Evolutionary conservation across 2,888 invertebrate genomes (phyloP), one percentile per base, ranked within the genome.

Genomic region (Teleiodes luculella): DNA sequence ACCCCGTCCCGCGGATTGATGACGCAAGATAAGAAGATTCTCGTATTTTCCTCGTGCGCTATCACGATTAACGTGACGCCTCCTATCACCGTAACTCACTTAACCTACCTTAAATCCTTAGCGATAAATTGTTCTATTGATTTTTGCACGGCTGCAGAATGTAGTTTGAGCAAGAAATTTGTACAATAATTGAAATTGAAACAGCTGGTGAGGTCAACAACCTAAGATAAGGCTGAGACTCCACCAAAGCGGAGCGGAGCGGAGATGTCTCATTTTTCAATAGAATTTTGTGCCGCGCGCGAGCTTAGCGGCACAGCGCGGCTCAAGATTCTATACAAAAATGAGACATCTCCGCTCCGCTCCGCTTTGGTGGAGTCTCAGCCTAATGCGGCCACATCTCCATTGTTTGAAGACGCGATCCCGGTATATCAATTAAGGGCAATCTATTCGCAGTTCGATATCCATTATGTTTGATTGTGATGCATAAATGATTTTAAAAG

Each of bases 11-110:
- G 47, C 50, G 52, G 47, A 52, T 52, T 52, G 54, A 57, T 54
- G 54, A 52, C 52, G 62, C 59, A 61, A 70, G 69, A 71, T 72
- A 72, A 68, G 65, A 56, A 63, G 57, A 58, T 60, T 62, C 55
- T 56, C 62, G 61, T 62, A 62, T 67, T 67, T 66, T 63, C 60
- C 64, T 56, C 64, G 67, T 67, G 66, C 65, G 62, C 62, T 68
- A 71, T 73, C 67, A 64, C 55, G 41, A 58, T 63, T 58, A 61
- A 61, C 64, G 62, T 57, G 63, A 62, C 59, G 58, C 31, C 55
- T 46, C 58, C 59, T n/a, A 59, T 61, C 57, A 56, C 54, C 49
- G 50, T 53, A 41, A 52, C 33, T 41, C 50, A 43, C 45, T 54
- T 51, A 36, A 18, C n/a, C n/a, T n/a, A 31, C 43, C 43, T 43